Percentiles rank a stretch among this genome's conserved stretches.
These are phyloP conservation scores for Anguilla anguilla DNA, from an alignment of 2,797 vertebrate genomes.

Conservation along the genomic window DNA sequence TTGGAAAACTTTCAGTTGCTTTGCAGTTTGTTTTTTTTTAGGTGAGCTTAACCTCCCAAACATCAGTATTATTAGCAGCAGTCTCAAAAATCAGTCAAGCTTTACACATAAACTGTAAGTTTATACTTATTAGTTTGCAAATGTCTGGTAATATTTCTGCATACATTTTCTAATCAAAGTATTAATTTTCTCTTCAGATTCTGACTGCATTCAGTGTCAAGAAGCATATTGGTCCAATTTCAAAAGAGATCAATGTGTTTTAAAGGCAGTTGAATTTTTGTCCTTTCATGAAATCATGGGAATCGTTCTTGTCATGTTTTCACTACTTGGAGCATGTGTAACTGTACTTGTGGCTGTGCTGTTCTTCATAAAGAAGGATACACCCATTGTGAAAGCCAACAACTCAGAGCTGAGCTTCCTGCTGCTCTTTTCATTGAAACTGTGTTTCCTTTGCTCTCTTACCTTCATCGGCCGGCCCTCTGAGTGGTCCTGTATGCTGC, in stretches of 20 bases:
- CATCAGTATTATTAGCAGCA: too few species aligned
- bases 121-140: too few species aligned
- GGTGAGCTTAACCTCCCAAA: too few species aligned
- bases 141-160: too few species aligned
- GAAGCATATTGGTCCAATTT: conserved; percentile 32
- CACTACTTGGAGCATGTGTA: conserved; percentile 41
- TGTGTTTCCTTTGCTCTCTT: too few species aligned
- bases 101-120: too few species aligned
- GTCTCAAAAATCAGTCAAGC: too few species aligned
- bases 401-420: conserved; percentile 53
- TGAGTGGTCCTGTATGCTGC: too few species aligned
- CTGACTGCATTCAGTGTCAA: conserved; percentile 33
- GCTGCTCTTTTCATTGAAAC: conserved; percentile 46
- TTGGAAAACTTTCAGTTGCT: too few species aligned
- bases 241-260: conserved; percentile 39
- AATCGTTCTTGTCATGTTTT: conserved; percentile 48
- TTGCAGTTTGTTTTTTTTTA: too few species aligned
- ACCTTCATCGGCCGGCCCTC: too few species aligned
- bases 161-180: neutral
- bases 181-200: conserved; percentile 24
- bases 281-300: conserved; percentile 53
- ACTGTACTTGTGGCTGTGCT: conserved; percentile 40
- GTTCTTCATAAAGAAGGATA: conserved; percentile 47
- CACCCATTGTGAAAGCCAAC: conserved; percentile 50
- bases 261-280: conserved; percentile 51